Evolutionary conservation across 2,888 invertebrate genomes (phyloP), one percentile per base, ranked within the genome.

Genomic region (Athalia circularis): DNA sequence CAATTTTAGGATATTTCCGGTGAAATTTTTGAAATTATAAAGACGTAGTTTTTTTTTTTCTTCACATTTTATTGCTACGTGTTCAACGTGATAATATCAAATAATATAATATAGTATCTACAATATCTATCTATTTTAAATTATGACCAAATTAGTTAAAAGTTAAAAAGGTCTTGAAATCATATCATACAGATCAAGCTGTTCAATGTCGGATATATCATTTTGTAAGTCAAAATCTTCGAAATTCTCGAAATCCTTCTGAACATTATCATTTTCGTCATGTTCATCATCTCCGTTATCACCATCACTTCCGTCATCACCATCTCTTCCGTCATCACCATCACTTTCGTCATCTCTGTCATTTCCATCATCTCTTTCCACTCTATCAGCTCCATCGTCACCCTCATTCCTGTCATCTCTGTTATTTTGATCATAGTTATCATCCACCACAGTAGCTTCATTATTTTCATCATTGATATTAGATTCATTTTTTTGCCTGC

Each of bases 61-160:
- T 62, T 3, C 11, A 5, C 15, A 43, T 62, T 62, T 62, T 62
- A 62, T 62, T 43, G 11, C 62, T 59, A 11, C 5, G 29, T 62
- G 62, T 62, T 62, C 43, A 62, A 62, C 13, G 4, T 6, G 15
- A 62, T 62, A 62, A 15, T 62, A 29, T 8, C 62, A 15, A 62
- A 15, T 62, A 62, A 62, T 62, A 62, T 62, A 62, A 62, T 62
- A 62, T 62, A 62, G 9, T 62, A 62, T 62, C 8, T 29, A 29
- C 2, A 29, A 29, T 29, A 29, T 29, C 29, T 29, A 29, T 29
- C 29, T 29, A 29, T 43, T 62, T 29, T 9, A 62, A 29, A 43
- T 62, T 9, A 43, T 43, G 29, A 8, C 43, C 3, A 11, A 62
- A 8, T n/a, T 48, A 15, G 13, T 13, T 5, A 0, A 48, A n/a